phyloP scores from a whole-genome alignment of 2,113 vertebrate species.

The Saimiri boliviensis region DNA sequence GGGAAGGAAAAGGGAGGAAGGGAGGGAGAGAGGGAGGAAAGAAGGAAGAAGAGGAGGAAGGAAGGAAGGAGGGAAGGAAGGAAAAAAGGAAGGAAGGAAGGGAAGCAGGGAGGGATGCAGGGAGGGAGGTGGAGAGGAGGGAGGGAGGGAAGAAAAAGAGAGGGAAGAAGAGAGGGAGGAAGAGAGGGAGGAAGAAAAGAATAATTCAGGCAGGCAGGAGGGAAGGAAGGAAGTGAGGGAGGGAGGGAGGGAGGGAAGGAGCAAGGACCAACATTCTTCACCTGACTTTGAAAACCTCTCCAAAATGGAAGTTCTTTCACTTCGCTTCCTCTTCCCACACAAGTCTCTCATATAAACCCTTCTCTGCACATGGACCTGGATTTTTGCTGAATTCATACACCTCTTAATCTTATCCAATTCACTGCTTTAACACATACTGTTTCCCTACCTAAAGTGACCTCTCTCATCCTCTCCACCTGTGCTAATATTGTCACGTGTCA shows the following conservation, averaged over 20 bases:
- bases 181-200: background rate
- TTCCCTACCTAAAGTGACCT: background rate
- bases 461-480: background rate
- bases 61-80: too few relatives aligned
- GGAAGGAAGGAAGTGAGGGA: fast-evolving
- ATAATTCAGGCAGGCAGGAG: fast-evolving
- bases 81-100: fast-evolving
- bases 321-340: background rate
- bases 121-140: too few relatives aligned
- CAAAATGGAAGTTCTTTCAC: background rate
- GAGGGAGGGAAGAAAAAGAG: fast-evolving
- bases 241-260: background rate
- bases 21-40: too few relatives aligned
- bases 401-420: background rate
- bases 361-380: background rate
- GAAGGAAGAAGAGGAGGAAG: too few relatives aligned
- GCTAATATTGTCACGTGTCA: background rate
- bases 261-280: background rate
- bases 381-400: background rate
- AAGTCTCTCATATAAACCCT: background rate
- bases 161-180: too few relatives aligned
- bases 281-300: background rate
- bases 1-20: too few relatives aligned
- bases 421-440: background rate
- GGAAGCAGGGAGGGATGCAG: fast-evolving